Conservation (phyloP, 1,140 invertebrate species). For the Meloidogyne exigua region DNA sequence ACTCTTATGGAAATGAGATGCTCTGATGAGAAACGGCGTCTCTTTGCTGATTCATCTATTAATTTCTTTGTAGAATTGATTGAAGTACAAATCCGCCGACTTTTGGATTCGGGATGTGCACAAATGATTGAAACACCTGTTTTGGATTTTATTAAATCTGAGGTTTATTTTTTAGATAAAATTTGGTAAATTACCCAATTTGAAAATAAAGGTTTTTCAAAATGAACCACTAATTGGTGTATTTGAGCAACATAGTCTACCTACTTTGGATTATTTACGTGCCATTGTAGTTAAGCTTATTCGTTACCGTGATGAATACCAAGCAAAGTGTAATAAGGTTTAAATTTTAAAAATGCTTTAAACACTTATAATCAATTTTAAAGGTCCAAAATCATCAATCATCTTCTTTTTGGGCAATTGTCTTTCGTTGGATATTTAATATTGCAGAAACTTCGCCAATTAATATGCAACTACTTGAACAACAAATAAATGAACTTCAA, state of each 20-base stretch:
- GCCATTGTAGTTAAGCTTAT: constrained; percentile 11
- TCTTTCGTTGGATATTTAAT: constrained; percentile 11
- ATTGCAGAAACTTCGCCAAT: constrained; percentile 12
- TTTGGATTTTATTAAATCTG: constrained; percentile 17
- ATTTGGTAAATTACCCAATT: neutral
- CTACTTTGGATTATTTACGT: constrained; percentile 9
- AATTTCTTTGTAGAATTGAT: constrained; percentile 30
- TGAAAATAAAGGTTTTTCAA: constrained; percentile 14
- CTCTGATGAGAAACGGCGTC: constrained; percentile 22
- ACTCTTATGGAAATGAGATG: constrained; percentile 5
- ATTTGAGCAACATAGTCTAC: constrained; percentile 14
- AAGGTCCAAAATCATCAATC: neutral
- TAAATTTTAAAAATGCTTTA: neutral
- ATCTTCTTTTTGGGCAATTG: neutral
- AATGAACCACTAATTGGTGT: constrained; percentile 15
- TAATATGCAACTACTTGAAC: constrained; percentile 14
- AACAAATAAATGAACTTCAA: constrained; percentile 12
- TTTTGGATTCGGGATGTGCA: constrained; percentile 19
- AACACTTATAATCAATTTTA: neutral
- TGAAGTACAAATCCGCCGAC: constrained; percentile 23
- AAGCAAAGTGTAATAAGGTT: constrained; percentile 5
- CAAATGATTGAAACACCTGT: constrained; percentile 27
- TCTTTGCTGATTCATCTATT: constrained; percentile 25
- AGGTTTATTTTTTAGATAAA: constrained; percentile 3
- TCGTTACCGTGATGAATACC: constrained; percentile 7